Conservation (phyloP, 1,140 invertebrate genomes). For the Nasonia vitripennis region DNA sequence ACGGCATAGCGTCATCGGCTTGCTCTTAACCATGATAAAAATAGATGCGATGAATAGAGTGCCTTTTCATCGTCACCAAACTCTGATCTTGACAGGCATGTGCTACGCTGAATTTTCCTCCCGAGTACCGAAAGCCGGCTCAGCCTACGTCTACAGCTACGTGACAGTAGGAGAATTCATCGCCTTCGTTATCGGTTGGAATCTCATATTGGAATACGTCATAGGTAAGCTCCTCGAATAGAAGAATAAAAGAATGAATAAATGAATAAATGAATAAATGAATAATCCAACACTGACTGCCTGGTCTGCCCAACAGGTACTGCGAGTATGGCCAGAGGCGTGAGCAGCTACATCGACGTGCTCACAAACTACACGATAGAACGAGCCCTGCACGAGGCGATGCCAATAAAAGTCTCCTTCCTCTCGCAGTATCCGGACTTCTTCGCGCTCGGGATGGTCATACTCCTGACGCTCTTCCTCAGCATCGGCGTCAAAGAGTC, state of each 20-base stretch:
- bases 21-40: too few species aligned
- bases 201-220: conserved; percentile 92
- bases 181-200: conserved; percentile 90
- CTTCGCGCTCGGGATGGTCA: conserved; percentile 83
- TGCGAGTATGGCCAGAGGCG: conserved; percentile 93
- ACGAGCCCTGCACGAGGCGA: conserved; percentile 78
- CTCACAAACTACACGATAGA: conserved; percentile 85
- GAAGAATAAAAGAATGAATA: too few species aligned
- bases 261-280: too few species aligned
- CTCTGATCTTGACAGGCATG: conserved; percentile 77
- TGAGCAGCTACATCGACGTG: conserved; percentile 92
- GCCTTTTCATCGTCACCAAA: neutral
- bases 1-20: too few species aligned
- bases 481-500: conserved; percentile 92
- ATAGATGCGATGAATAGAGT: too few species aligned
- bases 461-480: conserved; percentile 82
- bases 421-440: conserved; percentile 90
- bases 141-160: conserved; percentile 92
- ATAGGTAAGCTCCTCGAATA: conserved; percentile 90
- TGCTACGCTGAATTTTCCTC: conserved; percentile 93
- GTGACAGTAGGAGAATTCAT: conserved; percentile 90
- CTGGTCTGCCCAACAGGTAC: conserved; percentile 77
- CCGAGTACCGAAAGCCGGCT: conserved; percentile 89
- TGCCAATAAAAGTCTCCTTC: conserved; percentile 84
- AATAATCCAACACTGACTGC: too few species aligned